Conservation (phyloP, 1,140 invertebrate genomes). For the Diabrotica virgifera region DNA sequence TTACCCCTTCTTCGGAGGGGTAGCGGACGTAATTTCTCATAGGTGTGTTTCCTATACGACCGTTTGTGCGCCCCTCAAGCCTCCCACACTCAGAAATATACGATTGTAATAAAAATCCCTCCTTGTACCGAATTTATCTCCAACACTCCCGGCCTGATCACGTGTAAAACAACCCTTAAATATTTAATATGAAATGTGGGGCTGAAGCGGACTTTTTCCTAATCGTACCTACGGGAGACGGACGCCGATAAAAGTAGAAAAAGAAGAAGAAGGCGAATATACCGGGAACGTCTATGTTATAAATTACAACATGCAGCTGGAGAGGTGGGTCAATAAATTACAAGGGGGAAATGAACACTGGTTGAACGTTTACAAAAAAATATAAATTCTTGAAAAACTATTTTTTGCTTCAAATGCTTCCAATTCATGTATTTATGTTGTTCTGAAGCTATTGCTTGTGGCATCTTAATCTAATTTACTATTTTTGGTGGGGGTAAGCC, state of each 20-base stretch:
- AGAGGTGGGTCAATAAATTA: no score
- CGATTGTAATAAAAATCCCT: constrained; percentile 18
- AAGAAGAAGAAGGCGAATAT: background rate
- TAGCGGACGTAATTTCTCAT: constrained; percentile 2
- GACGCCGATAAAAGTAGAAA: constrained; percentile 31
- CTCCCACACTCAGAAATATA: constrained; percentile 5
- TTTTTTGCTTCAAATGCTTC: no score
- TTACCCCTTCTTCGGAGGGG: background rate
- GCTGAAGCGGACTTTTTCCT: constrained; percentile 19
- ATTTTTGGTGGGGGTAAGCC: no score
- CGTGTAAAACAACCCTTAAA: constrained; percentile 29
- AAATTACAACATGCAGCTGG: background rate
- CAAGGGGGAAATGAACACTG: no score
- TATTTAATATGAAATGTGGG: constrained; percentile 26
- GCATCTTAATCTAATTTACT: no score
- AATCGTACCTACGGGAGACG: constrained; percentile 31
- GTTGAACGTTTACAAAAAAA: no score
- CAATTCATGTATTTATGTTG: no score
- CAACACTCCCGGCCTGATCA: constrained; percentile 25
- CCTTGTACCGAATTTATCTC: constrained; percentile 15
- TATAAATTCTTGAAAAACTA: no score
- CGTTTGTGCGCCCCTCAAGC: background rate
- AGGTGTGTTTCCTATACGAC: background rate
- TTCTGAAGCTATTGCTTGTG: no score
- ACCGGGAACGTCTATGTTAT: background rate